Evolutionary conservation across 2,113 vertebrate genomes (phyloP), one percentile per base, ranked within the genome.

Genomic region (Rhagologus leucostigma): DNA sequence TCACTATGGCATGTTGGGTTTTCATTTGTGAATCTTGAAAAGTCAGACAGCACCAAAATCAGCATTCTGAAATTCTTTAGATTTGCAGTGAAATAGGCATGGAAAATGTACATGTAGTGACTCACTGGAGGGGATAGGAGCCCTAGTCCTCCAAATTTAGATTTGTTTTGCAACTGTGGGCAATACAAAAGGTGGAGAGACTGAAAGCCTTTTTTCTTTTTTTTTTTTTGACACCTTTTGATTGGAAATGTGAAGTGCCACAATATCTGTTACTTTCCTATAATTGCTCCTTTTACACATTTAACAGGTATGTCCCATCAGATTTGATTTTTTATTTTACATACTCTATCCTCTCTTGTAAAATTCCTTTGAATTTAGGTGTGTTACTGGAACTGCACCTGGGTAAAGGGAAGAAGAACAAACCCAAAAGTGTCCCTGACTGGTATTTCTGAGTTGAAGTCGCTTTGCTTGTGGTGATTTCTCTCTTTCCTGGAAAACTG

Each of bases 401-500:
- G 18, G 7, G 17, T 27, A 21, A 59, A 70, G 14, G 8, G 8
- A 16, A 55, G 37, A 32, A 75, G 37, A 90, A 23, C 2, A 5
- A 81, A 78, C 32, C 18, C 44, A 32, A 5, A 53, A 46, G 8
- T 83, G 9, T 75, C 32, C 20, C 24, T 82, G 65, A 16, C 32
- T 24, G 20, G 17, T 47, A 55, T 27, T 20, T 46, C n/a, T 89
- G 89, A 89, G 42, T 84, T 87, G 90, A 90, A 94, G 80, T 94
- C 14, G 37, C 69, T 95, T 90, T 71, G 53, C 35, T 33, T 82
- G 57, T 95, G 94, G 63, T 50, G 53, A 85, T 85, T 96, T 94
- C 63, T 84, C 71, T 75, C 77, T 97, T 89, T 92, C 57, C 75
- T 94, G 83, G 78, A 69, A 89, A 93, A 35, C 39, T 71, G 55